Evolutionary conservation across 2,888 invertebrate genomes (phyloP).

Genomic region (Emesis castigata): DNA sequence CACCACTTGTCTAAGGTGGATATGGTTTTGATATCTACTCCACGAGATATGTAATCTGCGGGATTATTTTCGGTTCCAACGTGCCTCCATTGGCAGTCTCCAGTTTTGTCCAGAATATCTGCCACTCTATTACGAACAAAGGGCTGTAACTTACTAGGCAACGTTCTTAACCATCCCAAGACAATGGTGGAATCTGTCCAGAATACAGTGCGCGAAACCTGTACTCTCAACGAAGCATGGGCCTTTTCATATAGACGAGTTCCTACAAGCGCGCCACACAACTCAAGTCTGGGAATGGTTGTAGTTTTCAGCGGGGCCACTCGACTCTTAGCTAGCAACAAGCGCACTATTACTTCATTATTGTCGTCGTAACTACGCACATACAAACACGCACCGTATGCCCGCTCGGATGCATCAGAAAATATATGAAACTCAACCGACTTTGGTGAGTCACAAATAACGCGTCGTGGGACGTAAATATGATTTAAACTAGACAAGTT

Average conservation of each 20-base stretch:
- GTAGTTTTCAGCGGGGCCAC: too few relatives aligned
- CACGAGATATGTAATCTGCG: conserved; percentile 50
- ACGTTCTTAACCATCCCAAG: conserved; percentile 63
- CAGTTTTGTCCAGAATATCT: conserved; percentile 64
- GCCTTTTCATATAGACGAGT: conserved; percentile 65
- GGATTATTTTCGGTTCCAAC: conserved; percentile 60
- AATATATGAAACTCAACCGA: conserved; percentile 64
- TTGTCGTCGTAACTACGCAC: conserved; percentile 43
- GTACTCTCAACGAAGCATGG: conserved; percentile 39
- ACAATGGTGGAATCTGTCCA: conserved; percentile 71
- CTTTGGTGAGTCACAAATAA: neutral
- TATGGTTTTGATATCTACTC: conserved; percentile 16
- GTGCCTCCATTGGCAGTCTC: conserved; percentile 55
- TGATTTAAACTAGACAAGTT: neutral
- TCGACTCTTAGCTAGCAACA: too few relatives aligned
- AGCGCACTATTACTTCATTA: too few relatives aligned
- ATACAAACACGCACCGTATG: conserved; percentile 69
- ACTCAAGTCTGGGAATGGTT: conserved; percentile 70
- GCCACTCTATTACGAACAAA: conserved; percentile 68
- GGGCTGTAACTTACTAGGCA: conserved; percentile 60
- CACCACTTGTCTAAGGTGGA: neutral
- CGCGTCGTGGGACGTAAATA: neutral
- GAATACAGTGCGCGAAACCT: conserved; percentile 36
- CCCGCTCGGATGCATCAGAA: conserved; percentile 67
- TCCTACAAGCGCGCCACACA: conserved; percentile 69